Base-by-base conservation (phyloP, 2,888 invertebrate species). In the Phrixothrix hirtus region DNA sequence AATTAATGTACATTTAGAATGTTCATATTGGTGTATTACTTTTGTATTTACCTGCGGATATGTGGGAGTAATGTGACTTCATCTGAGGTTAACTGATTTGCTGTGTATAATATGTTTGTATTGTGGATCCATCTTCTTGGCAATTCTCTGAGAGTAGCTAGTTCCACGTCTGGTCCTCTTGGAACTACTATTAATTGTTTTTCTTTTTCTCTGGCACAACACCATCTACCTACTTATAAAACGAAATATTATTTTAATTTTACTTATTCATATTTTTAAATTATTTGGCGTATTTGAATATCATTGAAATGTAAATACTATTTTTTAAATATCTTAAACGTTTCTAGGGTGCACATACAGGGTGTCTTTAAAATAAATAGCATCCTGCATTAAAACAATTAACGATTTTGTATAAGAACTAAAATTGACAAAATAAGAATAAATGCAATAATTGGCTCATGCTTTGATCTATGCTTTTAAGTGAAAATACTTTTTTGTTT, bases 61-160 rank as follows among this genome's bases (percentile, higher is more conserved):
- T 92, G 92, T 0, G 96, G 95, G 45, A 95, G 74, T 37, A 87
- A 80, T 1, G 89, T 86, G n/a, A 88, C 80, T 26, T 79, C 80
- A 27, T 78, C 79, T 1, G 74, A 69, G 26, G 68, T 69, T 71
- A 83, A 78, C 55, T 76, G 75, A 1, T 78, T 74, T 1, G 78
- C 77, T 47, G 85, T 87, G 69, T 96, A 95, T 2, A 95, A 78
- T 37, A 91, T 87, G 68, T 95, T 94, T 10, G 86, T 87, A 49
- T 89, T 89, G 68, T 93, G 91, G 36, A 92, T 83, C 10, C 84
- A 82, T 47, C 81, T 75, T 14, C 82, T 77, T 0, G 95, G 93
- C 13, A 95, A 81, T 68, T 93, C 90, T 49, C 93, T 81, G 43
- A 96, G 76, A 0, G 89, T 92, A 1, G 94, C 94, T 41, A 95